A percentile compares a stretch with the other conserved stretches of the same genome.
phyloP scores from a whole-genome alignment of 2,888 invertebrate species.

The Ophion ventricosus region DNA sequence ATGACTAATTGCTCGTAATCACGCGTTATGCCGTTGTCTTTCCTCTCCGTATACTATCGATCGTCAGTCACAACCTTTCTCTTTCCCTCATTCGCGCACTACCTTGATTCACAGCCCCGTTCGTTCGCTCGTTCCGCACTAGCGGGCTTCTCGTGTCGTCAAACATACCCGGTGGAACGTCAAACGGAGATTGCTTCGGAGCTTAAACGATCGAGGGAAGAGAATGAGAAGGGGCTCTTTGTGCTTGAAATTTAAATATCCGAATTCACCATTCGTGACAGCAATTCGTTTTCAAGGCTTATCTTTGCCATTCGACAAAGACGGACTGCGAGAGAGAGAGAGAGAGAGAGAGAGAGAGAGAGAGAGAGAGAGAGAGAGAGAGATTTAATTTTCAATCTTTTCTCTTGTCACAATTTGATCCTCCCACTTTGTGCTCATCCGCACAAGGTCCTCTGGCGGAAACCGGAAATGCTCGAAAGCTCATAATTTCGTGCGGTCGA shows the following conservation, averaged over 20 bases:
- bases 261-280: constrained; percentile 12
- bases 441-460: neutral
- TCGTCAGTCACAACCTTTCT: constrained; percentile 18
- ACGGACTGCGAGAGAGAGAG: neutral
- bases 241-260: constrained; percentile 37
- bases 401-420: neutral
- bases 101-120: constrained; percentile 32
- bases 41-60: constrained; percentile 3
- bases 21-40: constrained; percentile 54
- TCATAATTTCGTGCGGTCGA: neutral
- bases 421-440: neutral
- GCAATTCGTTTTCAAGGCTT: constrained; percentile 12
- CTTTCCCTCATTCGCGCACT: constrained; percentile 7
- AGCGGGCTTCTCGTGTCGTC: constrained; percentile 19
- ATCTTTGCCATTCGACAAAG: neutral
- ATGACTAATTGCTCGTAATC: constrained; percentile 69
- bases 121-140: constrained; percentile 25
- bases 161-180: constrained; percentile 37
- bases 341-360: neutral
- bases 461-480: neutral
- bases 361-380: neutral
- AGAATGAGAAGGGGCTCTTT: constrained; percentile 4
- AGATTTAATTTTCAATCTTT: neutral
- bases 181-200: constrained; percentile 6
- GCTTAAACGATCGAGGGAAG: neutral